phyloP scores from a whole-genome alignment of 2,113 vertebrate genomes.

The Vireo altiloquus region DNA sequence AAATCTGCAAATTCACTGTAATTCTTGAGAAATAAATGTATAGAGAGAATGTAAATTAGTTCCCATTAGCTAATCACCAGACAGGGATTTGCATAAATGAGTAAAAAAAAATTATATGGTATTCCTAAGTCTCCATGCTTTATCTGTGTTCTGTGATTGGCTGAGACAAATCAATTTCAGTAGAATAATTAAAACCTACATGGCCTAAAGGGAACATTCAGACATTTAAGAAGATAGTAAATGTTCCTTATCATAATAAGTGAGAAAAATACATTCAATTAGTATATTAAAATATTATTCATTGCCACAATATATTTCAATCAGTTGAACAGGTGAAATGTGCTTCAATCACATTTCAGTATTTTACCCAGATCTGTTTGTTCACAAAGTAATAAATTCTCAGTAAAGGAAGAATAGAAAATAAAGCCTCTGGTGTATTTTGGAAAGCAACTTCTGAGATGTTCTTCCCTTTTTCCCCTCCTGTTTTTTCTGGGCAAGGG shows the following conservation, averaged over 20 bases:
- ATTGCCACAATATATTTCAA: conserved; percentile 19
- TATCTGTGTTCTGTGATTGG: conserved; percentile 21
- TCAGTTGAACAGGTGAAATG: conserved; percentile 3
- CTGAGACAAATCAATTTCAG: conserved; percentile 24
- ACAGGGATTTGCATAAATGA: neutral
- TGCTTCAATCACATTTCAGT: neutral
- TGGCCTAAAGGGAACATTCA: conserved; percentile 27
- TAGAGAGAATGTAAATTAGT: neutral
- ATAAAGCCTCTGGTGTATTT: neutral
- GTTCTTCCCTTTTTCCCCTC: neutral
- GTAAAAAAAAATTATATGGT: neutral
- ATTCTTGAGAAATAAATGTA: neutral
- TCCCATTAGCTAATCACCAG: conserved; percentile 9
- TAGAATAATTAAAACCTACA: conserved; percentile 52
- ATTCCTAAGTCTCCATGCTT: neutral
- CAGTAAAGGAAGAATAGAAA: neutral
- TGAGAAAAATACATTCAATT: conserved; percentile 50
- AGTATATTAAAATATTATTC: neutral
- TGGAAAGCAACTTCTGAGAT: neutral
- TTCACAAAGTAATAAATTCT: conserved; percentile 10
- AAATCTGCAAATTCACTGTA: neutral
- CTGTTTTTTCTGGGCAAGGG: neutral
- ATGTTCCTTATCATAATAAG: conserved; percentile 11
- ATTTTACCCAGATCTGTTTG: neutral
- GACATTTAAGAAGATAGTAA: conserved; percentile 39